Base-by-base conservation (phyloP, 2,113 vertebrate genomes). In the Oenanthe oenanthe region DNA sequence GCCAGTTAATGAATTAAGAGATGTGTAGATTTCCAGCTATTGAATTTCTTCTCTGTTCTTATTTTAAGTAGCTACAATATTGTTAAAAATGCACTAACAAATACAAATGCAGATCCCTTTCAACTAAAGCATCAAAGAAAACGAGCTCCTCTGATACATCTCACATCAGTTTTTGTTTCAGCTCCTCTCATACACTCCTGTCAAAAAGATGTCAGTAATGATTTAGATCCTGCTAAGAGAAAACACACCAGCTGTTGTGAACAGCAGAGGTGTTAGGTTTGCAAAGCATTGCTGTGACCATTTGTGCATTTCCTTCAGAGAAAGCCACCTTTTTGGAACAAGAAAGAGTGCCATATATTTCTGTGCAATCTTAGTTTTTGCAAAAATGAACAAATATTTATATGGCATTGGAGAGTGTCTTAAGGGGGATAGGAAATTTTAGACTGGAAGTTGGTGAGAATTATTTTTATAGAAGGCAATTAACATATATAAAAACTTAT, bases 81-180 rank as follows among this genome's bases (percentile, higher is more conserved):
- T 75, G 66, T 79, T 78, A 28, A 72, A 92, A 91, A 82, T 32
- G 75, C 4, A 0, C 45, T 28, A 78, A 78, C 73, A 92, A 89
- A 89, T 73, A 56, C 40, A 81, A 65, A 51, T 60, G 58, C 62
- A 40, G 45, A 70, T 77, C 18, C 10, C 62, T 91, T 93, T 94
- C 67, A 83, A 93, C 74, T 83, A 74, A 68, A 57, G 45, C 66
- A 88, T 95, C 68, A 89, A 95, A 92, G 84, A 43, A 82, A 91
- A 93, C 21, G 2, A 93, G 29, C 18, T 95, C 13, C 43, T 85
- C 74, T 79, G 81, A 56, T 38, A 50, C 43, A 40, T 89, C 51
- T 95, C 76, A 53, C 18, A 36, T 14, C 0, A 8, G 2, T 54
- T 56, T 88, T 91, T 92, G 42, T 94, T 91, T 88, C 74, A 89